A percentile compares a stretch with the other conserved stretches of the same genome.
Conservation (phyloP, 2,888 invertebrate genomes). For the Microplitis manilae region DNA sequence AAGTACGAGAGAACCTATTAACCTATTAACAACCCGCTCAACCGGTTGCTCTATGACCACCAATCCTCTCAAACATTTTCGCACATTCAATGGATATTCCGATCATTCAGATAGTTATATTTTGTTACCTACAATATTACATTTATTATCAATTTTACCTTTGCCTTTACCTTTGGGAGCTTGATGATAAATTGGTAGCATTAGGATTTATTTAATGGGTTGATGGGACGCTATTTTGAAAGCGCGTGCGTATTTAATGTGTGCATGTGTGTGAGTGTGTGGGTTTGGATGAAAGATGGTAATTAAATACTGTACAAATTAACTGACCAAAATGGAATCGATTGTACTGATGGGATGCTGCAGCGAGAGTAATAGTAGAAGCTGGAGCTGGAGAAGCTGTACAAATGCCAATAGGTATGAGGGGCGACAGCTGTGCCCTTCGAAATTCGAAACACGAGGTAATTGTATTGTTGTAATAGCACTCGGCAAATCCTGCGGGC, state of each 20-base stretch:
- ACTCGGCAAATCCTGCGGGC: constrained; percentile 42
- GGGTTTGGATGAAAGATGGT: neutral
- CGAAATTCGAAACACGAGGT: constrained; percentile 37
- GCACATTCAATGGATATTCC: constrained; percentile 12
- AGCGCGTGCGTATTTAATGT: neutral
- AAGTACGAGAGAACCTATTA: constrained; percentile 21
- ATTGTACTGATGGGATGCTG: constrained; percentile 5
- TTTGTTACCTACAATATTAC: no score
- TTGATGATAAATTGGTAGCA: neutral
- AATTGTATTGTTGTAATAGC: constrained; percentile 39
- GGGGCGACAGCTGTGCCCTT: constrained; percentile 34
- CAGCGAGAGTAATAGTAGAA: neutral
- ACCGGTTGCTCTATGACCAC: constrained; percentile 18
- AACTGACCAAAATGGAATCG: constrained; percentile 4
- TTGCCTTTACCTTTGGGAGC: no score
- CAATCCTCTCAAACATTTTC: constrained; percentile 2
- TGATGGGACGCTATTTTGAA: neutral
- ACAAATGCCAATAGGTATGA: neutral
- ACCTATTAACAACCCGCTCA: constrained; percentile 31
- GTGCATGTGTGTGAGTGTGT: neutral
- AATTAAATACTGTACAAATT: constrained; percentile 5
- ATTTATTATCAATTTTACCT: no score
- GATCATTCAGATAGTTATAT: neutral
- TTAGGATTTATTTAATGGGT: neutral
- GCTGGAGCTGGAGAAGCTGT: neutral